These are phyloP conservation scores for Hydropotes inermis DNA, from an alignment of 2,113 vertebrate species.

Conservation along the genomic window DNA sequence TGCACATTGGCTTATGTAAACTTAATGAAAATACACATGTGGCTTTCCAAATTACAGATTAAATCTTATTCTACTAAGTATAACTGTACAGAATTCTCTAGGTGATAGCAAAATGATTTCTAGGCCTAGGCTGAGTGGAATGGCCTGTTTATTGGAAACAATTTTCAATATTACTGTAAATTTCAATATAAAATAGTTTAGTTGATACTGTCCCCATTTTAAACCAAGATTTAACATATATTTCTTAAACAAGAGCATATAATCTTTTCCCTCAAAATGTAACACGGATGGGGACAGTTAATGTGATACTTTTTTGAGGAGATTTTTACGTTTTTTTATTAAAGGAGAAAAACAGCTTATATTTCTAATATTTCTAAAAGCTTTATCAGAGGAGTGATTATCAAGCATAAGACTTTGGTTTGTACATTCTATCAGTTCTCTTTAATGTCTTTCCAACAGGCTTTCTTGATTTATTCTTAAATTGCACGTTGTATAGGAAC, in stretches of 20 bases:
- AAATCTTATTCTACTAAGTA: conserved; percentile 26
- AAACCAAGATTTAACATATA: conserved; percentile 7
- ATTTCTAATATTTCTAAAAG: conserved; percentile 26
- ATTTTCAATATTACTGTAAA: neutral
- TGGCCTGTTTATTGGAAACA: neutral
- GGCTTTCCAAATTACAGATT: conserved; percentile 16
- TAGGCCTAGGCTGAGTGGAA: neutral
- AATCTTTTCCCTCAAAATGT: neutral
- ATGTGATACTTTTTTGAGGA: neutral
- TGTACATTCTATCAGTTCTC: neutral
- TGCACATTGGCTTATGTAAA: neutral
- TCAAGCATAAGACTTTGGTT: neutral
- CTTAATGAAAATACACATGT: neutral
- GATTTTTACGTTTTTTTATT: neutral
- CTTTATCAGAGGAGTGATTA: neutral
- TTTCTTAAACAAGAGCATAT: neutral
- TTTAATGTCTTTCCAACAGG: neutral
- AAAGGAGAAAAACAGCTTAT: neutral
- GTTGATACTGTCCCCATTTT: neutral
- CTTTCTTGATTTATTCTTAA: neutral
- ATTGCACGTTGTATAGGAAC: neutral
- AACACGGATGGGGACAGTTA: neutral
- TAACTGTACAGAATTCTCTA: neutral
- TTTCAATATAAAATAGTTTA: conserved; percentile 12
- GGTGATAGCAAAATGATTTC: conserved; percentile 25